These are phyloP conservation scores for Julus scandinavius DNA, from an alignment of 2,888 invertebrate species.

Conservation along the genomic window DNA sequence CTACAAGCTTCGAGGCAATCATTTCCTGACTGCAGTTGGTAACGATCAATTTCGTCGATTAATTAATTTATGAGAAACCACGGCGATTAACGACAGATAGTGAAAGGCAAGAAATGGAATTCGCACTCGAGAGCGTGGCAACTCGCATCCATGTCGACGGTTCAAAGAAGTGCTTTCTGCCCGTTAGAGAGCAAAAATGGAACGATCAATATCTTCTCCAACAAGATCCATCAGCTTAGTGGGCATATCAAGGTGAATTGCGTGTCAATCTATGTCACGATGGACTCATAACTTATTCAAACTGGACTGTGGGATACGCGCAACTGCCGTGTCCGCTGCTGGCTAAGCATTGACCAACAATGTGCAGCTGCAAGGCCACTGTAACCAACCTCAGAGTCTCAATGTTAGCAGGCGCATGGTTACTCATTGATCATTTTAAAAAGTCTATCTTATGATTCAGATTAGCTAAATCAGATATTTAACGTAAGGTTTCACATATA, in stretches of 20 bases:
- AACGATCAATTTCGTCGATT: slow-evolving; percentile 8
- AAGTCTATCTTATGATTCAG: neutral
- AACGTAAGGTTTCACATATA: neutral
- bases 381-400: neutral
- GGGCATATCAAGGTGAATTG: slow-evolving; percentile 16
- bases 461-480: neutral
- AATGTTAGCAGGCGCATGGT: neutral
- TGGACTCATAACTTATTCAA: slow-evolving; percentile 39
- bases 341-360: slow-evolving; percentile 26
- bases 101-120: slow-evolving; percentile 12
- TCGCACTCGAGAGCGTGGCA: neutral
- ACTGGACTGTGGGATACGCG: neutral
- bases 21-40: neutral
- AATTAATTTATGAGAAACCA: slow-evolving; percentile 16
- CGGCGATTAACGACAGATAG: neutral
- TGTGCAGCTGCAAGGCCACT: neutral
- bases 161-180: slow-evolving; percentile 7
- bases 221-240: neutral
- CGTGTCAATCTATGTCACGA: slow-evolving; percentile 38
- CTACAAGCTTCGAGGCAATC: neutral
- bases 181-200: neutral
- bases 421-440: neutral
- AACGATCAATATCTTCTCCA: slow-evolving; percentile 15
- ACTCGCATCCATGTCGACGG: neutral
- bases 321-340: neutral